A percentile compares a stretch with the other conserved stretches of the same genome.
phyloP scores from a whole-genome alignment of 2,888 invertebrate species.

The Cheilosia vulpina region DNA sequence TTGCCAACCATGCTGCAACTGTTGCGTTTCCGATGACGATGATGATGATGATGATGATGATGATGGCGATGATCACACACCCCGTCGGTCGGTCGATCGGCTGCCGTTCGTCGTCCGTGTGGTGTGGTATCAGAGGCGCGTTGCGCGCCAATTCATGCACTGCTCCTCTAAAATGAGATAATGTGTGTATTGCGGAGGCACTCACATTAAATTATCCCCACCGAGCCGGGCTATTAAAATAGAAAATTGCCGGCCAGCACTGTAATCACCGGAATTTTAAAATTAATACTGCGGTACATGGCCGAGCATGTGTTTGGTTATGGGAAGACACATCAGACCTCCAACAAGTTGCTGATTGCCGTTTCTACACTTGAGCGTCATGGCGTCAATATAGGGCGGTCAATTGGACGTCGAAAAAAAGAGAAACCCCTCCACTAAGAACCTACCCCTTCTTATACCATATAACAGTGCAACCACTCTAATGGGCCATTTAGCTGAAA shows the following conservation, averaged over 20 bases:
- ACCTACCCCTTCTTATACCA: background rate
- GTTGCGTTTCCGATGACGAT: constrained; percentile 42
- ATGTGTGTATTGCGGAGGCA: constrained; percentile 73
- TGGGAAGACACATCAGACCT: constrained; percentile 29
- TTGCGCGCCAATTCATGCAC: constrained; percentile 53
- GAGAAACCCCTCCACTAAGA: constrained; percentile 4
- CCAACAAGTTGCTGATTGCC: constrained; percentile 40
- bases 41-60: constrained; percentile 55
- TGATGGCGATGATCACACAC: constrained; percentile 66
- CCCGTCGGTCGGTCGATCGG: constrained; percentile 17
- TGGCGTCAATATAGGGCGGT: constrained; percentile 70
- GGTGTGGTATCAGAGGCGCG: background rate
- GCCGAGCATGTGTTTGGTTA: constrained; percentile 60
- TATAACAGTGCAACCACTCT: constrained; percentile 15
- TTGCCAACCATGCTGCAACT: constrained; percentile 22
- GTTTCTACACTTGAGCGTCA: constrained; percentile 4
- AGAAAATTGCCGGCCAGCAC: constrained; percentile 65
- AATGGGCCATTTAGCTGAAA: constrained; percentile 46
- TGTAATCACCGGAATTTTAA: constrained; percentile 73
- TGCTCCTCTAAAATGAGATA: constrained; percentile 57
- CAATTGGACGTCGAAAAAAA: constrained; percentile 24
- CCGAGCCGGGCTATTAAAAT: constrained; percentile 64
- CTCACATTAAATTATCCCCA: constrained; percentile 69
- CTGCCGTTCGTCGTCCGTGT: background rate
- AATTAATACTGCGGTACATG: constrained; percentile 63